Evolutionary conservation across 2,888 invertebrate genomes (phyloP).

Genomic region (Caenorhabditis sp.): DNA sequence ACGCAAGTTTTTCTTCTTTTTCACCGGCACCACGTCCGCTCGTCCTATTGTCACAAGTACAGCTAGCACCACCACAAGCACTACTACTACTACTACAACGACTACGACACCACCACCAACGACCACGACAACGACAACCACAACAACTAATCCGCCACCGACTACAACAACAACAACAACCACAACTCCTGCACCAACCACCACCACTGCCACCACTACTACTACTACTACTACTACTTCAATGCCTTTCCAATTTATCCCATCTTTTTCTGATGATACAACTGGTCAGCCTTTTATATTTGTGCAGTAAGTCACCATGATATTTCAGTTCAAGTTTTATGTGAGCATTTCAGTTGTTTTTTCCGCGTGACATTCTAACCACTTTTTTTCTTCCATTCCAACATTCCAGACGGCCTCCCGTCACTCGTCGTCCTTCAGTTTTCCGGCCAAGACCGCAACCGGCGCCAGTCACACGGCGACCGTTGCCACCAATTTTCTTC

Average conservation of each 20-base stretch:
- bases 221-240: conserved; percentile 21
- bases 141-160: conserved; percentile 20
- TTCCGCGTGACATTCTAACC: conserved; percentile 7
- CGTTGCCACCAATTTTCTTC: conserved; percentile 7
- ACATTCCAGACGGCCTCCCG: conserved; percentile 27
- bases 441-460: conserved; percentile 1
- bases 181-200: conserved; percentile 15
- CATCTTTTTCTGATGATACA: conserved; percentile 38
- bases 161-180: conserved; percentile 22
- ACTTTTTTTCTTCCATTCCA: conserved; percentile 12
- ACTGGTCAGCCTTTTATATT: conserved; percentile 16
- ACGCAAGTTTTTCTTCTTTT: conserved; percentile 40
- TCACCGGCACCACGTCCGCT: conserved; percentile 19
- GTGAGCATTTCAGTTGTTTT: conserved; percentile 8
- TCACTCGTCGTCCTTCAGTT: conserved; percentile 21
- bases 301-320: background rate
- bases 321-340: conserved; percentile 14
- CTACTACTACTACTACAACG: conserved; percentile 17
- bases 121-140: conserved; percentile 16
- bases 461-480: background rate
- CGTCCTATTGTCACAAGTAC: conserved; percentile 5
- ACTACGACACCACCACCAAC: conserved; percentile 14
- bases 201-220: conserved; percentile 21
- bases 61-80: conserved; percentile 4
- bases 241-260: conserved; percentile 26